Base-by-base conservation (phyloP, 2,113 vertebrate genomes). In the Chitala chitala region DNA sequence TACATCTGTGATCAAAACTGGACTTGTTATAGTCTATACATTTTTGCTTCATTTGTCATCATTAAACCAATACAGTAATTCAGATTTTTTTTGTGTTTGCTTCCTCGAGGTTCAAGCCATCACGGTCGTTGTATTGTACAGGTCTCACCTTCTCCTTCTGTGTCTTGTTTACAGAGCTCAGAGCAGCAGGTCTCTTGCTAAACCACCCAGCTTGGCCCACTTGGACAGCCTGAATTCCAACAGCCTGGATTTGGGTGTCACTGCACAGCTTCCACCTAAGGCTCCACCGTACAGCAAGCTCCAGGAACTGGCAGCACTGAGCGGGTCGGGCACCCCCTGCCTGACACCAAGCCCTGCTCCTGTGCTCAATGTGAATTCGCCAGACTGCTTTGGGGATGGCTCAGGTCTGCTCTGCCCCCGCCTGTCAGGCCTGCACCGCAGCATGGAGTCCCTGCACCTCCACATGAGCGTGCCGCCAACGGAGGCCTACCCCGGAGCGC, bases 371-470 rank as follows among this genome's bases (percentile, higher is more conserved):
- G 94, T 98, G 78, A 98, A 96, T 88, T 95, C 95, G 0, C 92
- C 93, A 13, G 90, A 90, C 83, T 95, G 95, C 84, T 98, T 96
- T 86, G 92, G 77, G 93, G 93, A 78, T 0, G 81, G 89, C 64
- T 95, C 94, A 77, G 89, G 92, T 24, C 89, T 93, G 80, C 91
- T 96, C 85, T 94, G 95, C 83, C 85, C 95, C 59, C 94, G 95
- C 59, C 88, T 98, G 78, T 94, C 95, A 0, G 86, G 95, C 48
- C 87, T 98, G 76, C 95, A 98, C 82, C 93, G 95, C 78, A 98
- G 96, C 85, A 93, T 98, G 93, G 96, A 98, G 87, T 97, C 94
- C 3, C 88, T 98, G 74, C 90, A 93, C 26, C 92, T 96, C 79
- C 93, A 94, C 24, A 94, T 98, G 92, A 98, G 94, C 77, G 89